Evolutionary conservation across 2,888 invertebrate genomes (phyloP), one percentile per base, ranked within the genome.

Genomic region (Synanthedon vespiformis): DNA sequence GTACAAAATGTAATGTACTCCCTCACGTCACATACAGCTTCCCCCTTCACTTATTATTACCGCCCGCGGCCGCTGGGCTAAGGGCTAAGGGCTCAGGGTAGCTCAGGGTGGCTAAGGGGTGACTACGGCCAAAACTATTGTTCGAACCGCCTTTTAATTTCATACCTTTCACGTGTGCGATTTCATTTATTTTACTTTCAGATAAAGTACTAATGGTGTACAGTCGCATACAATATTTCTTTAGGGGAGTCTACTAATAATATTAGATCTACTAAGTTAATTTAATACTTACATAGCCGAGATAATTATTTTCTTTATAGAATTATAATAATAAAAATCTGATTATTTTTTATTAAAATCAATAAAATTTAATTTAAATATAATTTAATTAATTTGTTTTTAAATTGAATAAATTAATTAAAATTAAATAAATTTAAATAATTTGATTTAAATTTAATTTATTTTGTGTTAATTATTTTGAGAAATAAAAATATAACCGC

Each of bases 41-140:
- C 58, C 57, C 59, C 64, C 60, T 58, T 56, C 56, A 51, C 55
- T 55, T 60, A 62, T 65, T 64, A 64, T 59, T 63, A 57, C 61
- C 49, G 56, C 61, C 62, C 52, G 55, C 52, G 57, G 64, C 62
- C 53, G 52, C 51, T 41, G 54, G 57, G 55, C 55, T 40, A 48
- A 11, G 54, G 57, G 55, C 55, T 40, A 48, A 11, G 11, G 40
- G 13, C 27, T 49, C 16, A 50, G 11, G 52, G 57, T 53, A 52
- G 53, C 52, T 51, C 54, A 50, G 50, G 47, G 49, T 48, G 51
- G 34, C 40, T 34, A 34, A 34, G 51, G 49, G 48, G 47, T 54
- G 53, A 44, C 13, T 14, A 14, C 44, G 48, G 12, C 16, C 48
- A 6, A 58, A 59, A 63, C 64, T 64, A 65, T 65, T 65, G 64